These are phyloP conservation scores for Podabrus alpinus DNA, from an alignment of 2,888 invertebrate genomes.

Conservation along the genomic window DNA sequence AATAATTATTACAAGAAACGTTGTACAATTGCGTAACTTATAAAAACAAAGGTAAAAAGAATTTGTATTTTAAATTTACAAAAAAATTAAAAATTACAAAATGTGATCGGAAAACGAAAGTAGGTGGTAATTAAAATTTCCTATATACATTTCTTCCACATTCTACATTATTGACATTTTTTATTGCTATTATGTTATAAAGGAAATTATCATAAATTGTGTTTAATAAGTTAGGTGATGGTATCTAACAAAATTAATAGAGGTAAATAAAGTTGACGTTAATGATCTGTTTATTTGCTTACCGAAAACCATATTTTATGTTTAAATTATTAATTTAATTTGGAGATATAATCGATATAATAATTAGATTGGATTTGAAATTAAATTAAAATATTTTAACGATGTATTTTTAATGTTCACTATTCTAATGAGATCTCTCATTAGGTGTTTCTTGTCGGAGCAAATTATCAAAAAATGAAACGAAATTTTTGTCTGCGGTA, in stretches of 20 bases:
- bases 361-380: not conserved
- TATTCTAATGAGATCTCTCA: not conserved
- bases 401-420: not conserved
- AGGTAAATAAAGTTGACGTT: not conserved
- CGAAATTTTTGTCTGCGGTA: not conserved
- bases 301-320: not conserved
- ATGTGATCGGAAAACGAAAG: not conserved
- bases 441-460: not conserved
- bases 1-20: not conserved
- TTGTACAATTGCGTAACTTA: not conserved
- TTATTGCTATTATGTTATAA: not conserved
- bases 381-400: not conserved
- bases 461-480: not conserved
- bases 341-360: not conserved
- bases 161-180: not conserved
- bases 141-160: not conserved
- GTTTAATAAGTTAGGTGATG: not conserved
- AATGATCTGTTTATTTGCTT: not conserved
- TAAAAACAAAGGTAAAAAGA: not conserved
- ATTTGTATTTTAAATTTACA: not conserved
- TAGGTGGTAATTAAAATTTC: not conserved
- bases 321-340: not conserved
- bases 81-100: not conserved
- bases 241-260: not conserved
- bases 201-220: not conserved